A percentile compares a stretch with the other conserved stretches of the same genome.
phyloP scores from a whole-genome alignment of 2,888 invertebrate species.

The Agrotis clavis region DNA sequence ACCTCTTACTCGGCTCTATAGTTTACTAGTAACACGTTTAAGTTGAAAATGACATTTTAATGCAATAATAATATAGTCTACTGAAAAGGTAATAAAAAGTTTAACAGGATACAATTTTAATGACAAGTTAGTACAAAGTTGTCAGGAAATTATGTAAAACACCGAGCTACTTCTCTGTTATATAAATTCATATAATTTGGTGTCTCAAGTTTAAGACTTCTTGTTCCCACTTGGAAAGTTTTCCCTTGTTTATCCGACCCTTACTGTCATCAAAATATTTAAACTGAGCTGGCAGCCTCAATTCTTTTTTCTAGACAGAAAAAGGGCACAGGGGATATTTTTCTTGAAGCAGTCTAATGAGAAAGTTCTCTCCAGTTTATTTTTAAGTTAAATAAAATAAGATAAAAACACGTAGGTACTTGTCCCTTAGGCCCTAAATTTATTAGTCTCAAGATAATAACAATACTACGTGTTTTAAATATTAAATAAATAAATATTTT shows the following conservation, averaged over 20 bases:
- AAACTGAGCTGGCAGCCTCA: not conserved
- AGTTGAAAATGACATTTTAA: too few relatives aligned
- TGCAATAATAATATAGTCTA: not conserved
- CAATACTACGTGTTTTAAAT: not conserved
- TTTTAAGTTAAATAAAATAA: not conserved
- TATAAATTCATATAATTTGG: constrained; percentile 22
- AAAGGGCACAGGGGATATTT: not conserved
- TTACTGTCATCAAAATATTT: constrained; percentile 29
- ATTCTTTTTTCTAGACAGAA: not conserved
- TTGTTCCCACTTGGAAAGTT: constrained; percentile 14
- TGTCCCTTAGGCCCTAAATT: not conserved
- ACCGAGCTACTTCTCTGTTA: not conserved
- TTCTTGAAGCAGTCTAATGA: not conserved
- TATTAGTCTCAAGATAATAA: not conserved
- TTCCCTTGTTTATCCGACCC: constrained; percentile 17
- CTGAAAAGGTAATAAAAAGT: too few relatives aligned
- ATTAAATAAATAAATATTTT: too few relatives aligned
- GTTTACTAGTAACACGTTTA: too few relatives aligned
- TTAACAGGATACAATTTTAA: not conserved
- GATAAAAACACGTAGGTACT: not conserved
- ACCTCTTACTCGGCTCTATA: too few relatives aligned
- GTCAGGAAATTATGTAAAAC: constrained; percentile 24
- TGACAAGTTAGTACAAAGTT: not conserved
- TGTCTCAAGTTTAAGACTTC: constrained; percentile 22
- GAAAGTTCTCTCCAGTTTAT: not conserved